Conservation (phyloP, 1,140 invertebrate genomes). For the Rhynchophorus ferrugineus region DNA sequence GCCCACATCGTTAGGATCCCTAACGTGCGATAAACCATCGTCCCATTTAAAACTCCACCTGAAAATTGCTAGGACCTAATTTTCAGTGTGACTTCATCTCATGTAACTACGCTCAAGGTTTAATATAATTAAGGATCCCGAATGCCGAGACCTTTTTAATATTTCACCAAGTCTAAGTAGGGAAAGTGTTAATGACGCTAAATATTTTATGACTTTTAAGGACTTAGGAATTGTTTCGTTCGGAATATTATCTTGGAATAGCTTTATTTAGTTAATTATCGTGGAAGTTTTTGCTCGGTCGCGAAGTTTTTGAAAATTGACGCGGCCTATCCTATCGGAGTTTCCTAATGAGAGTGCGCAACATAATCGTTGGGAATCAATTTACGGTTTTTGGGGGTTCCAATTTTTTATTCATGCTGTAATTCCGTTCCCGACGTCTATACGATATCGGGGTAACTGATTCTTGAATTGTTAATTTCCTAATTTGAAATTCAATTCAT, state of each 20-base stretch:
- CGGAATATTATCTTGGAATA: slow-evolving; percentile 4
- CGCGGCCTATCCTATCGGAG: too few relatives aligned
- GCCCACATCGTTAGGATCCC: not conserved
- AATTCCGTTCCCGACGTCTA: too few relatives aligned
- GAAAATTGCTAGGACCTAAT: slow-evolving; percentile 4
- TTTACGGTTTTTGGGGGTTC: too few relatives aligned
- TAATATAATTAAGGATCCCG: slow-evolving; percentile 1
- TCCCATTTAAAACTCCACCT: not conserved
- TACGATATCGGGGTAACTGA: too few relatives aligned
- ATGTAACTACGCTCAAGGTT: not conserved
- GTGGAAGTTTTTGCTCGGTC: not conserved
- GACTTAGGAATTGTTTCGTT: not conserved
- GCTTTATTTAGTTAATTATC: slow-evolving; percentile 2
- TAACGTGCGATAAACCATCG: not conserved
- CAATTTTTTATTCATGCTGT: too few relatives aligned
- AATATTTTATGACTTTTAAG: slow-evolving; percentile 13
- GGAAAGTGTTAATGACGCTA: slow-evolving; percentile 18
- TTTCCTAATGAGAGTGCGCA: too few relatives aligned
- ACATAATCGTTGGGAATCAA: too few relatives aligned
- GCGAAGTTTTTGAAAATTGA: not conserved
- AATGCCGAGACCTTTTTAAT: slow-evolving; percentile 17
- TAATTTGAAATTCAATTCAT: too few relatives aligned
- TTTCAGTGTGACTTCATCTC: slow-evolving; percentile 11
- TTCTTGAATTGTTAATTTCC: too few relatives aligned
- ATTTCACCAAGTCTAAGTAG: slow-evolving; percentile 15